Evolutionary conservation across 1,140 invertebrate species (phyloP).

Genomic region (Hyposmocoma kahamanoa): DNA sequence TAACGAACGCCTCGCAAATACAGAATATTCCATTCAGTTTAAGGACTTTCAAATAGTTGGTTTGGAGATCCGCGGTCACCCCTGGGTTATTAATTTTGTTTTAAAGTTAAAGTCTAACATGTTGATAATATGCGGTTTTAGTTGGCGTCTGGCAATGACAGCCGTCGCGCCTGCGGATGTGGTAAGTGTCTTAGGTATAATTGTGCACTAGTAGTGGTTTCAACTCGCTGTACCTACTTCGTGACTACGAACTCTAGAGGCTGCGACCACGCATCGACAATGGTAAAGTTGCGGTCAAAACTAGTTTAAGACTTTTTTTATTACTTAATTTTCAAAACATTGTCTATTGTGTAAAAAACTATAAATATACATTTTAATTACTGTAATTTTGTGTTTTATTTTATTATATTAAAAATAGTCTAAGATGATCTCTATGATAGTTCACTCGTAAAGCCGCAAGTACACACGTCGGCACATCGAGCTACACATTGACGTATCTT

Average conservation of each 20-base stretch:
- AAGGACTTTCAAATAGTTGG: no score
- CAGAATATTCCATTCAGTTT: no score
- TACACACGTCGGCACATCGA: no score
- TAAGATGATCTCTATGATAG: no score
- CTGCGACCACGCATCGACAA: neutral
- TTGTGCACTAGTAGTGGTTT: constrained; percentile 52
- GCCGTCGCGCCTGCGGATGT: constrained; percentile 19
- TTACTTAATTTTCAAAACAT: neutral
- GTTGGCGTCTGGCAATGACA: constrained; percentile 31
- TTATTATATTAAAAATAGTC: no score
- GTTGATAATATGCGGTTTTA: constrained; percentile 60
- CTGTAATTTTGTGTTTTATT: constrained; percentile 28
- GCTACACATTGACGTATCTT: no score
- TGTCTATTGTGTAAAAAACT: constrained; percentile 25
- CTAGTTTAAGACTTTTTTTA: neutral
- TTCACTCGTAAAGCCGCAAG: no score
- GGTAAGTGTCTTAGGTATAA: constrained; percentile 53
- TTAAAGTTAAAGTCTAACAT: no score
- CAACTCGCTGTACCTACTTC: constrained; percentile 6
- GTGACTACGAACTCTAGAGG: constrained; percentile 6
- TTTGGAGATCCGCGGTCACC: no score
- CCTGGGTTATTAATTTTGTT: no score
- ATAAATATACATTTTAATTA: constrained; percentile 23
- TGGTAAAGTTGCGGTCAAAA: neutral
- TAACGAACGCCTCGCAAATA: no score